Evolutionary conservation across 1,140 invertebrate genomes (phyloP), one percentile per base, ranked within the genome.

Genomic region (Apis dorsata): DNA sequence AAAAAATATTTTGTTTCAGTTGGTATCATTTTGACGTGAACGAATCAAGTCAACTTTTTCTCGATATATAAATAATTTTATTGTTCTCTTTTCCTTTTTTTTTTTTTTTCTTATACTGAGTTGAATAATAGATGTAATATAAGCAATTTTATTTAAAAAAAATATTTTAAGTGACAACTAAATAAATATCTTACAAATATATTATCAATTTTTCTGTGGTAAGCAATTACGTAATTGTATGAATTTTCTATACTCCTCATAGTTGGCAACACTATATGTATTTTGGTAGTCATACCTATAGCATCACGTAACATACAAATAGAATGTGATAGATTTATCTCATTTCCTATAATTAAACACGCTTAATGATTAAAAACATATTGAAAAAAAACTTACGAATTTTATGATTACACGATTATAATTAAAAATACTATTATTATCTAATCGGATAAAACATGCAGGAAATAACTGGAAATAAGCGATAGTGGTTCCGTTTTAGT

Each of bases 301-400:
- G 19, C 15, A 44, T 44, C 44, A 55, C 55, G 73, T 82, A 82
- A 77, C 10, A 10, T 73, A 34, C 63, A 77, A 82, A 82, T 82
- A 81, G 80, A 82, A 70, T 19, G 55, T 17, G 4, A 53, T 49
- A 11, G 19, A 44, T 60, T 34, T 28, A 74, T 65, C 60, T n/a
- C 49, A 8, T 69, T 59, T 24, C 55, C 63, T 60, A 49, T 69
- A 69, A 81, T 69, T 76, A 55, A 51, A 17, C 12, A 24, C 44
- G 21, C 13, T 44, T 19, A 74, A 57, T 74, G 17, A 66, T 66
- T 57, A 70, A 2, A 71, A 51, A 28, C 62, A 62, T 19, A 60
- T 5, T 21, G 17, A 24, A 2, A n/a, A 15, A 2, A 0, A 44
- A 57, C 13, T 1, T n/a, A 8, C 8, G 0, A 59, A 44, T 9